A percentile compares a stretch with the other conserved stretches of the same genome.
These are phyloP conservation scores for Corvus hawaiiensis DNA, from an alignment of 2,113 vertebrate species.

Conservation along the genomic window DNA sequence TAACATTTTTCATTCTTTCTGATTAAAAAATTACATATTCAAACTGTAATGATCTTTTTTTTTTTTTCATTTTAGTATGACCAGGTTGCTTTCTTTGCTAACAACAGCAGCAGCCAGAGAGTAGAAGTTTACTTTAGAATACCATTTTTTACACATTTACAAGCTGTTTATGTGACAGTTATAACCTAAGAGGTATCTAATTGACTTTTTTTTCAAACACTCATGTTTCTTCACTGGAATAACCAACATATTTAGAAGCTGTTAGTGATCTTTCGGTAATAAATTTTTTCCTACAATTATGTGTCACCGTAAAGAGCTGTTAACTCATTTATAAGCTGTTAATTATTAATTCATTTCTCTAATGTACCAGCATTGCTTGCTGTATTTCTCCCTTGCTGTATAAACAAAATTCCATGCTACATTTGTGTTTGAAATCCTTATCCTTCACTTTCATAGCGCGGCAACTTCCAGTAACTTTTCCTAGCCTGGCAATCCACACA, in stretches of 20 bases:
- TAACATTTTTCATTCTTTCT: neutral
- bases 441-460: neutral
- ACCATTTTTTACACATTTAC: neutral
- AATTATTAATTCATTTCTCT: slow-evolving; percentile 50
- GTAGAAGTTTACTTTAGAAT: neutral
- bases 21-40: neutral
- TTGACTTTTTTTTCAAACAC: neutral
- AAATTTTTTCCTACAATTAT: neutral
- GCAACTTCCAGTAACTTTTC: neutral
- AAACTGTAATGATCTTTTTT: neutral
- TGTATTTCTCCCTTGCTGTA: neutral
- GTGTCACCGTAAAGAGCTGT: slow-evolving; percentile 14
- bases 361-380: neutral
- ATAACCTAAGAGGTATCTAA: neutral
- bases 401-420: neutral
- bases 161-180: slow-evolving; percentile 9
- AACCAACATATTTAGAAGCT: slow-evolving; percentile 14
- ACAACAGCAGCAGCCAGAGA: neutral
- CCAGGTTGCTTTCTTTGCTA: neutral
- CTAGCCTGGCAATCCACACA: neutral
- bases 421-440: neutral
- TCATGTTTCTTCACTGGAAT: neutral
- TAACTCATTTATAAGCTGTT: slow-evolving; percentile 46
- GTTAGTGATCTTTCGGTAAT: slow-evolving; percentile 24
- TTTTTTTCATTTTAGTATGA: neutral